phyloP scores from a whole-genome alignment of 2,888 invertebrate species.

The Emesis furor region DNA sequence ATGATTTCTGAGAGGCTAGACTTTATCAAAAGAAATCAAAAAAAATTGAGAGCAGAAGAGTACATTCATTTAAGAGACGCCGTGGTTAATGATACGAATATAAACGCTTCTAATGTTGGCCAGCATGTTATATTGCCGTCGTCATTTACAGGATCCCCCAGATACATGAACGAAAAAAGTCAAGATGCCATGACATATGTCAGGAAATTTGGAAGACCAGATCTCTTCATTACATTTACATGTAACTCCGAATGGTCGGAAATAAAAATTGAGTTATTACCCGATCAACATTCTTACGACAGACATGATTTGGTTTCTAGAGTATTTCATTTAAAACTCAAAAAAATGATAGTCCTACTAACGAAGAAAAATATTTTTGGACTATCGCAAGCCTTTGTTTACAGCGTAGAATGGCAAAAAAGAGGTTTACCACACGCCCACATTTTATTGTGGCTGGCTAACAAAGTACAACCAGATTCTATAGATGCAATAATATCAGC shows the following conservation, averaged over 20 bases:
- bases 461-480: constrained; percentile 44
- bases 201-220: constrained; percentile 69
- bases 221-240: constrained; percentile 72
- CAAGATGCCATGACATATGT: constrained; percentile 78
- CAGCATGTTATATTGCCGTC: constrained; percentile 75
- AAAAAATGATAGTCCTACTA: constrained; percentile 66
- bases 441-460: constrained; percentile 44
- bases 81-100: constrained; percentile 68
- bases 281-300: constrained; percentile 68
- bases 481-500: constrained; percentile 56
- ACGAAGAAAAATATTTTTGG: constrained; percentile 73
- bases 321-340: constrained; percentile 74
- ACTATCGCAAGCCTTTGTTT: constrained; percentile 55
- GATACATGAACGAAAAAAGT: constrained; percentile 76
- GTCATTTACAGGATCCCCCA: constrained; percentile 75
- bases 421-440: constrained; percentile 47
- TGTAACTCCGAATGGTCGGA: constrained; percentile 56
- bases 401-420: constrained; percentile 50
- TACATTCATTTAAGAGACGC: constrained; percentile 77
- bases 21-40: constrained; percentile 78
- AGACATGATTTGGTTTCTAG: constrained; percentile 77
- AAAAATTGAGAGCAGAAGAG: constrained; percentile 74
- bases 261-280: constrained; percentile 46
- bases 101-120: constrained; percentile 71
- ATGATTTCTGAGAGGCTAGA: constrained; percentile 78